Base-by-base conservation (phyloP, 2,797 vertebrate species). In the Gadopsis marmoratus region DNA sequence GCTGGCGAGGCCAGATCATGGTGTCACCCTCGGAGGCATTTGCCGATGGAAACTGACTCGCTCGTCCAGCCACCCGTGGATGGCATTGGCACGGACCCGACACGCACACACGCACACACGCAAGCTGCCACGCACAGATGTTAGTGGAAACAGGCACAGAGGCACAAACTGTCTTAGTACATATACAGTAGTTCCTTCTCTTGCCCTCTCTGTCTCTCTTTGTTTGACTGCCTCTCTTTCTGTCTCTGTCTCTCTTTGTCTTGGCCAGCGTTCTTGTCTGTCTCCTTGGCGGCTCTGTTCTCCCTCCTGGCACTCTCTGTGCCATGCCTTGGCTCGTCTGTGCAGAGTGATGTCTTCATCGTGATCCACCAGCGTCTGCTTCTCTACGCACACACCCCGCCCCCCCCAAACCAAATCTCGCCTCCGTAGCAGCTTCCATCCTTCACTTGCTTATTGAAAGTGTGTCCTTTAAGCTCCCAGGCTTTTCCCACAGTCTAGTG, bases 321-420 rank as follows among this genome's bases (percentile, higher is more conserved):
- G 58, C 74, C 66, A 51, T 58, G 54, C 78, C 72, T 82, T 82
- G 78, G 76, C 89, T 63, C 11, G 64, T 64, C 53, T 66, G 54
- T 51, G 64, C 70, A 31, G 67, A 88, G 66, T 75, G 75, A 87
- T 85, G 83, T 87, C 80, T 88, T 89, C 66, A 85, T 88, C 61
- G 8, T 75, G 47, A 61, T 75, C 76, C 47, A 55, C 85, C 74
- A 39, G 43, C 48, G 17, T 76, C 81, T 76, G 63, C 75, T 76
- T 84, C 69, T 50, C 16, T 26, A 26, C 53, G 29, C 26, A 26
- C 26, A 26, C 26, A 26, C 26, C 26, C 26, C 26, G 26, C 26
- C 11, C 61, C 21, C 45, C 19, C 31, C 23, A 35, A 74, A 83
- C 76, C 67, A 74, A 63, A 10, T 59, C 69, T 67, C n/a, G 23